Percentiles rank a stretch among this genome's conserved stretches.
Conservation (phyloP, 2,113 vertebrate species). For the Tylochromis polylepis region DNA sequence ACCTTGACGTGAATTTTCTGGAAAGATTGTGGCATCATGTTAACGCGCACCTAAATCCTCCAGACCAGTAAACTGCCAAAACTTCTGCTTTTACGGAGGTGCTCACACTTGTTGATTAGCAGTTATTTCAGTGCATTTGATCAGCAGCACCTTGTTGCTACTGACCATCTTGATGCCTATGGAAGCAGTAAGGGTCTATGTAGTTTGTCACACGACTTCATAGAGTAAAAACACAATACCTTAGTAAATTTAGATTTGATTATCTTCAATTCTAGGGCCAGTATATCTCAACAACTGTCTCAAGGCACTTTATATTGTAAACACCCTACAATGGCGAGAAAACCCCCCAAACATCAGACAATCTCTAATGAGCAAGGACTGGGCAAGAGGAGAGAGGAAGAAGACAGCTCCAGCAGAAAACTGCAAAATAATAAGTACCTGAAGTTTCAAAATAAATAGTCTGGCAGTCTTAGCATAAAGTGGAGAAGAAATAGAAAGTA, state of each 20-base stretch:
- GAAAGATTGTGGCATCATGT: not conserved
- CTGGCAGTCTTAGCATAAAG: not conserved
- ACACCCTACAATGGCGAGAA: not conserved
- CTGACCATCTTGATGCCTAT: too few species aligned
- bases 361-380: not conserved
- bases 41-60: not conserved
- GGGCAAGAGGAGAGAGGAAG: not conserved
- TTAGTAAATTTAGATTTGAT: not conserved
- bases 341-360: accelerated
- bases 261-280: not conserved
- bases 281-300: not conserved
- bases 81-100: not conserved
- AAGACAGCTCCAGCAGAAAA: not conserved
- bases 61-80: not conserved
- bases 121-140: too few species aligned
- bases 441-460: not conserved
- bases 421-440: not conserved
- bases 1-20: not conserved
- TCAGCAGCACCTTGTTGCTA: too few species aligned
- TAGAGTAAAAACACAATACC: not conserved
- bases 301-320: not conserved
- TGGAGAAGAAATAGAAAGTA: not conserved
- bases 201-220: not conserved
- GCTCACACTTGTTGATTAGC: too few species aligned
- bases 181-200: too few species aligned